Base-by-base conservation (phyloP, 2,888 invertebrate species). In the Cheilosia pagana region DNA sequence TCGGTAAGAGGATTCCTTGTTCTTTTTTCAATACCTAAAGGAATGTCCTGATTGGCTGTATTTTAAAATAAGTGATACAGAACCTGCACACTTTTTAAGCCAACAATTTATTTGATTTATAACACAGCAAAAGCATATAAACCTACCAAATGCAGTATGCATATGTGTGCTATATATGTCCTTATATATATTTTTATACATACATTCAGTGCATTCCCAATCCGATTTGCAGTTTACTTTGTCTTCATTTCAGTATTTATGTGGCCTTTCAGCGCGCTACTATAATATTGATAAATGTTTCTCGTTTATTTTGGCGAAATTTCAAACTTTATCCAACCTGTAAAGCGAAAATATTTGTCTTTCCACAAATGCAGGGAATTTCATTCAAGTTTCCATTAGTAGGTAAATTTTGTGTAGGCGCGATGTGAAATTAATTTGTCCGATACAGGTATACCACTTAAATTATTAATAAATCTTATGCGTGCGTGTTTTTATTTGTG, bases 401-500 rank as follows among this genome's bases (percentile, higher is more conserved):
- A 31, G 14, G n/a, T n/a, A n/a, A n/a, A n/a, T n/a, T 31, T 48
- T 43, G 48, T 41, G 16, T 19, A 45, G 10, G 3, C 12, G 12
- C 12, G 4, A 28, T 28, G 12, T 23, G 5, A 50, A 4, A 23
- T 7, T 23, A 4, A 25, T 50, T 14, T 5, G 14, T 12, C 21
- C 14, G 1, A 5, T 23, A 45, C 57, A 59, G 72, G 48, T n/a
- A 12, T 21, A 23, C 39, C 10, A 35, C 50, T 50, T 71, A 50
- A 23, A 63, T 25, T 35, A 62, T 63, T 43, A 71, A 52, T 14
- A 23, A 28, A 41, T 50, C 10, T 23, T 10, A 55, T 52, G 25
- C 8, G 19, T 48, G 45, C 23, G 94, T 95, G 1, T 88, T 95
- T 95, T 50, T 52, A 10, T 95, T 72, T 71, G 72, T 62, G 50